A percentile compares a stretch with the other conserved stretches of the same genome.
Conservation (phyloP, 2,888 invertebrate genomes). For the Germaria angustata region DNA sequence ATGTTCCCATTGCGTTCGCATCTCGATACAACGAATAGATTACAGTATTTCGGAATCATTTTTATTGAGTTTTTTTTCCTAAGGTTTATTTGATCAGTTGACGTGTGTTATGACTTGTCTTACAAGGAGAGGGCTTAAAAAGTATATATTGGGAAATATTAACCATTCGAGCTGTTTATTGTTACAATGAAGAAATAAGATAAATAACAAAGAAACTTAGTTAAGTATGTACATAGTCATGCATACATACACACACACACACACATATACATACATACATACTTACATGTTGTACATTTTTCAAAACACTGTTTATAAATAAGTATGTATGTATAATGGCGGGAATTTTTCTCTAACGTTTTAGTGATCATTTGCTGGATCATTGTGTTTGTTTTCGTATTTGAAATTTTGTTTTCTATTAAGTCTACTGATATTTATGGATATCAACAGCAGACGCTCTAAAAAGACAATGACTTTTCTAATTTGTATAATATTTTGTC, state of each 20-base stretch:
- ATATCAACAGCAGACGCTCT: slow-evolving; percentile 51
- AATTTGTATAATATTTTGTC: slow-evolving; percentile 45
- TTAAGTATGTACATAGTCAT: not conserved
- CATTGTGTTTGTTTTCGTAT: slow-evolving; percentile 59
- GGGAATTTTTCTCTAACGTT: slow-evolving; percentile 15
- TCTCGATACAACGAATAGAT: not conserved
- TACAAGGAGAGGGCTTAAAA: slow-evolving; percentile 48
- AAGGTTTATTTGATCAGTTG: slow-evolving; percentile 76
- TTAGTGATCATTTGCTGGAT: slow-evolving; percentile 53
- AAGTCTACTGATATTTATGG: slow-evolving; percentile 51
- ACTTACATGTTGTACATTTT: not conserved
- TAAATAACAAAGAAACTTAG: not conserved
- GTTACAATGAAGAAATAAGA: slow-evolving; percentile 33
- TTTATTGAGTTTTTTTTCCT: slow-evolving; percentile 39
- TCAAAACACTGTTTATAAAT: not conserved
- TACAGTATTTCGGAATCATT: not conserved
- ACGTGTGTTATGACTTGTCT: slow-evolving; percentile 75
- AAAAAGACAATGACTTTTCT: slow-evolving; percentile 61
- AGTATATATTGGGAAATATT: slow-evolving; percentile 18
- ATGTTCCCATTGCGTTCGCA: not conserved
- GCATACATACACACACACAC: not conserved
- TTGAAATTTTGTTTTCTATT: slow-evolving; percentile 39
- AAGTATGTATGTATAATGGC: not conserved
- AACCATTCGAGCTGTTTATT: slow-evolving; percentile 21
- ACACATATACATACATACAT: not conserved